Evolutionary conservation across 1,140 invertebrate genomes (phyloP), one percentile per base, ranked within the genome.

Genomic region (Intoshia linei): DNA sequence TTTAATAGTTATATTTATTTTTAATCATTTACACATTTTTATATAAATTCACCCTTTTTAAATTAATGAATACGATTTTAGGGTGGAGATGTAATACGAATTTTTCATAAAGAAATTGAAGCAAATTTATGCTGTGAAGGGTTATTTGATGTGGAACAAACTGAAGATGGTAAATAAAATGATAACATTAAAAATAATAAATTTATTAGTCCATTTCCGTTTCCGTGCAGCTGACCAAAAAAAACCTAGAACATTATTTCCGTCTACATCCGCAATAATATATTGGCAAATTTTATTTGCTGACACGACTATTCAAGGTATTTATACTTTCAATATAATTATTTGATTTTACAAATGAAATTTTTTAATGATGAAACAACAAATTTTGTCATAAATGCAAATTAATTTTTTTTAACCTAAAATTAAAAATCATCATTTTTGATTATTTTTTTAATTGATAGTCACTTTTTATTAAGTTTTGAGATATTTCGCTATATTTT

Each of bases 51-150:
- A n/a, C n/a, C n/a, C 7, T n/a, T 10, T 27, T 7, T 27, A 10
- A n/a, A 27, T 27, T 10, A 27, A 27, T 10, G 7, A 10, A 10
- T 10, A n/a, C 24, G 24, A 27, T 32, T 39, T 29, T 38, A 49
- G 47, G 49, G 47, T 29, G 49, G 55, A 11, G 47, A 46, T 17
- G 47, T 52, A 6, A 50, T 58, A 11, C 43, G 54, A 13, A 40
- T 58, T 4, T 56, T 56, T 39, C 55, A 58, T 42, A 58, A 58
- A 43, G 55, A 58, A 36, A 34, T 58, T 4, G 55, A 58, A 36
- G 55, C 54, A 2, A 56, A 55, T 39, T 41, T 58, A 15, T 52
- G 54, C 13, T 52, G 51, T 3, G 55, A 58, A 38, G 55, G 55
- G 4, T 40, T 58, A 17, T 55, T 55, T 50, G 53, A 53, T 43